Evolutionary conservation across 2,797 vertebrate species (phyloP).

Genomic region (Betta splendens): DNA sequence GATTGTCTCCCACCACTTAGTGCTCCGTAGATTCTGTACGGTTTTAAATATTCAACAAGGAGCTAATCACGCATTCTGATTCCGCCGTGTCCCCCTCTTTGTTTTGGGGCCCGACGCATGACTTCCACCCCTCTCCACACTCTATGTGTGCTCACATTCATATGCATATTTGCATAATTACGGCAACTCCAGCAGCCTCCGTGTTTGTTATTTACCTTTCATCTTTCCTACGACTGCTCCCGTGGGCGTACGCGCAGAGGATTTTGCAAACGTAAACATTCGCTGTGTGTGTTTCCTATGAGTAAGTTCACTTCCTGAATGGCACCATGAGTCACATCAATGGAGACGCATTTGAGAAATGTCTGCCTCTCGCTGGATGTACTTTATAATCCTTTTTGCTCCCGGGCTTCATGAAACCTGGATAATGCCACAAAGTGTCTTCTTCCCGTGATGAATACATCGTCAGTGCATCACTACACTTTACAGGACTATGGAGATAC

Average conservation of each 20-base stretch:
- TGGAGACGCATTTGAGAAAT: conserved; percentile 2
- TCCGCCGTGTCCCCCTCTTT: conserved; percentile 2
- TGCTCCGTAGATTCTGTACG: conserved; percentile 15
- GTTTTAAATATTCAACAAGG: conserved; percentile 20
- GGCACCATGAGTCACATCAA: conserved; percentile 12
- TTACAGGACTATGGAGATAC: conserved; percentile 14
- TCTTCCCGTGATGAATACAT: conserved; percentile 34
- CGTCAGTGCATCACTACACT: conserved; percentile 27
- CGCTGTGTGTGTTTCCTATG: not conserved
- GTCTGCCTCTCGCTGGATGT: conserved; percentile 1
- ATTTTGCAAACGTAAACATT: conserved; percentile 38
- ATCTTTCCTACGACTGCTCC: conserved; percentile 39
- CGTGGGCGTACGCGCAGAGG: conserved; percentile 37
- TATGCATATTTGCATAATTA: conserved; percentile 48
- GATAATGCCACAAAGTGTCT: conserved; percentile 30
- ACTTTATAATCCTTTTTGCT: conserved; percentile 20
- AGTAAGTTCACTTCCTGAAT: conserved; percentile 1
- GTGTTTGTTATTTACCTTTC: conserved; percentile 48
- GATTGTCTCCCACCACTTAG: conserved; percentile 18
- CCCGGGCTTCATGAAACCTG: conserved; percentile 11
- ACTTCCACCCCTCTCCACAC: conserved; percentile 1
- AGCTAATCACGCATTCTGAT: conserved; percentile 31
- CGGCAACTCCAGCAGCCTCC: conserved; percentile 24
- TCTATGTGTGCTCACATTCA: conserved; percentile 21
- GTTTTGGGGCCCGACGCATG: conserved; percentile 1